A percentile compares a stretch with the other conserved stretches of the same genome.
Evolutionary conservation across 1,140 invertebrate species (phyloP).

Genomic region (Trissolcus basalis): DNA sequence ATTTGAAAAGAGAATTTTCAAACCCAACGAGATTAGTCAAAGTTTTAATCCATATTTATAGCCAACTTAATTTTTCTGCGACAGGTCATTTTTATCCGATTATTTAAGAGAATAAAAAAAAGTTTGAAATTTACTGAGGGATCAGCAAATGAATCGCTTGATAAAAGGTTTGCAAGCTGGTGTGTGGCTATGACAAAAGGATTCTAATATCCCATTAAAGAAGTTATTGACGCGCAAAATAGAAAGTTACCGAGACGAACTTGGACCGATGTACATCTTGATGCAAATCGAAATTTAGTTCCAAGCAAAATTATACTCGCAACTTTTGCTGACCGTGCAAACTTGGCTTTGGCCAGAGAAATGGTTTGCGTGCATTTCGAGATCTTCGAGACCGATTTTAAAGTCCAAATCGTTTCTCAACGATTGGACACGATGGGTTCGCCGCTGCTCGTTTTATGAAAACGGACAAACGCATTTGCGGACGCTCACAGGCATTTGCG

Average conservation of each 20-base stretch:
- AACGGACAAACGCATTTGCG: slow-evolving; percentile 38
- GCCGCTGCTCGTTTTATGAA: too few species aligned
- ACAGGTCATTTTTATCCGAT: slow-evolving; percentile 5
- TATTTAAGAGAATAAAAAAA: slow-evolving; percentile 6
- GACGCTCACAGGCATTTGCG: slow-evolving; percentile 10
- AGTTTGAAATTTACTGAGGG: slow-evolving; percentile 16
- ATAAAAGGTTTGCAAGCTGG: slow-evolving; percentile 24
- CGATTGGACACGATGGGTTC: too few species aligned
- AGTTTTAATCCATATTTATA: too few species aligned
- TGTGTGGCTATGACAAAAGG: neutral
- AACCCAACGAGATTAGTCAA: too few species aligned
- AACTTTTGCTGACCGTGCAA: slow-evolving; percentile 1
- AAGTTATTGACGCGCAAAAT: slow-evolving; percentile 40
- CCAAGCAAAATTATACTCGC: too few species aligned
- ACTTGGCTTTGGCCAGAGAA: too few species aligned
- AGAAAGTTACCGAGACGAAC: slow-evolving; percentile 23
- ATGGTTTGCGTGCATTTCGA: too few species aligned
- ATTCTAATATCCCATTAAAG: slow-evolving; percentile 35
- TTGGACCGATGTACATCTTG: slow-evolving; percentile 27
- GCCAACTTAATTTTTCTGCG: too few species aligned
- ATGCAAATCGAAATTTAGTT: slow-evolving; percentile 27
- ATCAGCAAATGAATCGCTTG: slow-evolving; percentile 5
- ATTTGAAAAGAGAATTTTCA: too few species aligned
- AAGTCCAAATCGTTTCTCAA: too few species aligned
- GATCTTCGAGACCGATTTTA: too few species aligned